phyloP scores from a whole-genome alignment of 2,888 invertebrate species.

The Octonoba sinensis region DNA sequence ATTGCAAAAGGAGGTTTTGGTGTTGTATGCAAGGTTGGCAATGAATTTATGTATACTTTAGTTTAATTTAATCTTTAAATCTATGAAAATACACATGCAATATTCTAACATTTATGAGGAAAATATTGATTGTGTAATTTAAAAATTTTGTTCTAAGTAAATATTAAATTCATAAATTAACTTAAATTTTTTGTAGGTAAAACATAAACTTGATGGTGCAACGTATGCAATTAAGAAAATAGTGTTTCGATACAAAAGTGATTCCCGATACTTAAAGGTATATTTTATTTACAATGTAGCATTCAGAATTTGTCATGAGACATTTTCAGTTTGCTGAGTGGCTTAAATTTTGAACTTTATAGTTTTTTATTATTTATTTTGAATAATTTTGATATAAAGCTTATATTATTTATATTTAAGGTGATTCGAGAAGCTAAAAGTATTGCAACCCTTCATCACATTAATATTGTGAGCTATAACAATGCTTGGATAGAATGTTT shows the following conservation, averaged over 20 bases:
- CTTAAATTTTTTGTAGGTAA: conserved; percentile 71
- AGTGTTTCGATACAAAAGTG: conserved; percentile 70
- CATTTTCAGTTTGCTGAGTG: neutral
- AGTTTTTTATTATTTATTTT: no score
- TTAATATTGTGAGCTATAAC: conserved; percentile 94
- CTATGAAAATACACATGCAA: neutral
- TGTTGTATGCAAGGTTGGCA: conserved; percentile 88
- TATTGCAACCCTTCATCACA: conserved; percentile 92
- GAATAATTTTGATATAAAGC: no score
- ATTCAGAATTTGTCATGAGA: conserved; percentile 75
- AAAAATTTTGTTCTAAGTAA: no score
- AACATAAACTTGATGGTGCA: conserved; percentile 91
- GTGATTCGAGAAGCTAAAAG: conserved; percentile 94
- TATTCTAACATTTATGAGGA: no score
- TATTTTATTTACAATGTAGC: conserved; percentile 70
- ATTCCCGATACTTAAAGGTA: conserved; percentile 68
- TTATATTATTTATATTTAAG: conserved; percentile 5
- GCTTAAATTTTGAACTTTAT: no score
- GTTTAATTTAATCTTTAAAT: neutral
- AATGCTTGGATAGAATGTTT: conserved; percentile 92
- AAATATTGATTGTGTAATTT: no score
- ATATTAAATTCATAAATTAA: no score
- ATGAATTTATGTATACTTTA: conserved; percentile 16
- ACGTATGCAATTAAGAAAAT: conserved; percentile 96
- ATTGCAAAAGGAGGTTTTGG: conserved; percentile 96